Evolutionary conservation across 1,140 invertebrate genomes (phyloP), one percentile per base, ranked within the genome.

Genomic region (Polypedilum pembai): DNA sequence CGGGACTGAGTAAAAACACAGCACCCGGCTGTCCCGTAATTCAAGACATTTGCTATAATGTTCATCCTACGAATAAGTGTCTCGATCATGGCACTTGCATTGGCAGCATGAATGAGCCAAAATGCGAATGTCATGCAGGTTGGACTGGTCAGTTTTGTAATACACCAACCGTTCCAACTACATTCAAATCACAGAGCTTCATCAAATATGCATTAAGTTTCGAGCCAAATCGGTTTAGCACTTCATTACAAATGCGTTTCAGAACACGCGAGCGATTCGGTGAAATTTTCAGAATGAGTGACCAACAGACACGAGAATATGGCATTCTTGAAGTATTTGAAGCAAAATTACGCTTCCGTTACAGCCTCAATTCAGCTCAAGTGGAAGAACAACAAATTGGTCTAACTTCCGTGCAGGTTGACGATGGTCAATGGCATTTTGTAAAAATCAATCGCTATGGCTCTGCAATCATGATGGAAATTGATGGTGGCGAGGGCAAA

Each of bases 341-440:
- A 74, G 86, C 86, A 20, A 84, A 85, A 75, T 79, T 91, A 5
- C 80, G 85, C 74, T 87, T 88, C 78, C 80, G 86, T 24, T 91
- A 86, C 78, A 89, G 90, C 79, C 79, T 91, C n/a, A 89, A 90
- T 75, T 86, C 86, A 65, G 77, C 86, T 76, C 80, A 85, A 74
- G 82, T 85, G 40, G 84, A 87, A 78, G 85, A 89, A 79, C 81
- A 85, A 78, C 81, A 84, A 73, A 78, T 91, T 8, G 85, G 85
- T 78, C 78, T 91, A 72, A 86, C 84, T 3, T 80, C 84, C 74
- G 84, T 89, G 10, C 80, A 81, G 7, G 88, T 90, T 0, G 87
- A 87, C 78, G 89, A 92, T 80, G 90, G 90, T 10, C 87, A 89
- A 76, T 91, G 90, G 90, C 90, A 92, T 80, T 86, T 86, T 18